Evolutionary conservation across 2,797 vertebrate genomes (phyloP), one percentile per base, ranked within the genome.

Genomic region (Ptychadena robeensis): DNA sequence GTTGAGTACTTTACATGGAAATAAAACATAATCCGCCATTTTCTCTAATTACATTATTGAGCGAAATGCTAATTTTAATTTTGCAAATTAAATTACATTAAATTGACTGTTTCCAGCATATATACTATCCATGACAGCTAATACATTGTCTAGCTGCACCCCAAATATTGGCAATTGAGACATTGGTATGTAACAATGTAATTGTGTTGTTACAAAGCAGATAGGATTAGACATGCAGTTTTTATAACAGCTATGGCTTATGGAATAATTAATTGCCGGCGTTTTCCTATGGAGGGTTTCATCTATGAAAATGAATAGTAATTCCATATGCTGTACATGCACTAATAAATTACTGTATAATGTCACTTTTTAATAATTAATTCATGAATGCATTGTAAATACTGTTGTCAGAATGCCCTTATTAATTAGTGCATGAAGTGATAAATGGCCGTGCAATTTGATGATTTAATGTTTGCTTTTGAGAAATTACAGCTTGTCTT

Each of bases 381-480:
- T 67, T 34, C 14, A 53, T 53, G 64, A 67, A 78, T 68, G 34
- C 34, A 69, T 27, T 25, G 30, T 68, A 78, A 53, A 34, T 57
- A 27, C 31, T 31, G 61, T 64, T 66, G 73, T 66, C 61, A 76
- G 38, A 66, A 25, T 66, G 37, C 15, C 44, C 37, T 22, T 30
- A 76, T 65, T 76, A 76, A 76, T 76, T 76, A 76, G 27, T 48
- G 37, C 30, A 76, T 31, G 31, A 48, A 3, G 48, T 67, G 64
- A 67, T 78, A 48, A 78, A 78, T 68, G 22, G 22, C 40, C 30
- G 15, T 12, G 28, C 40, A 18, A 78, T 27, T 34, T 68, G 74
- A 78, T 68, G 31, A 78, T 67, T 78, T 48, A 67, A 78, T 78
- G 63, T 67, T 44, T 67, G 31, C 53, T 78, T 76, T 76, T 67